Base-by-base conservation (phyloP, 1,140 invertebrate species). In the Lordiphosa stackelbergi region DNA sequence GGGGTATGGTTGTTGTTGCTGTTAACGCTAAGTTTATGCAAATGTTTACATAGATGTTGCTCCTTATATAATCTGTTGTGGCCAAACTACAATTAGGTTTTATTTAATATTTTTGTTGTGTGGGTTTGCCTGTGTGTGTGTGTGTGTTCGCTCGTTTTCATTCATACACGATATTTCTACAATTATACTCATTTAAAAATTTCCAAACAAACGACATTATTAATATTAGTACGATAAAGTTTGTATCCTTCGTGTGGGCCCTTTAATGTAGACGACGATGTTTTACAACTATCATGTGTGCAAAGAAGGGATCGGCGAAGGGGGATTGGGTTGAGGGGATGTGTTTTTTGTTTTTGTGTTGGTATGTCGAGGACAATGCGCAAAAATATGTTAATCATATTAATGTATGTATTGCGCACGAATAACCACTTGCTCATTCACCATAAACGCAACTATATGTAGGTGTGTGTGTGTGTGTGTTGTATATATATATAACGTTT, bases 321-420 rank as follows among this genome's bases (percentile, higher is more conserved):
- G 19, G 57, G 42, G 42, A 49, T 43, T 19, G 49, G 53, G 46
- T 37, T 57, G 41, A 2, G 19, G 35, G 43, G 24, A 12, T 45
- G 22, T 47, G 35, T 24, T 16, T 16, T n/a, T 56, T 37, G 53
- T 59, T 35, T 55, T 34, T 35, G 42, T 49, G 45, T 56, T 63
- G 28, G 38, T 59, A 28, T 58, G 66, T 63, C 56, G 41, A 59
- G 60, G 66, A 73, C 58, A 60, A 48, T 78, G 63, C 70, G 61
- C 70, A 81, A 81, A 69, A 81, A 81, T 81, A 81, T 81, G 68
- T 81, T 72, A 64, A 83, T 81, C 75, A 72, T 83, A 81, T 81
- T 79, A 79, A 69, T 69, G 54, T 83, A 78, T 78, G 73, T 72
- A 69, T 77, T 68, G 68, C 73, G 73, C 73, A 57, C 51, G 49